These are phyloP conservation scores for Xestia sexstrigata DNA, from an alignment of 2,888 invertebrate genomes.

Conservation along the genomic window DNA sequence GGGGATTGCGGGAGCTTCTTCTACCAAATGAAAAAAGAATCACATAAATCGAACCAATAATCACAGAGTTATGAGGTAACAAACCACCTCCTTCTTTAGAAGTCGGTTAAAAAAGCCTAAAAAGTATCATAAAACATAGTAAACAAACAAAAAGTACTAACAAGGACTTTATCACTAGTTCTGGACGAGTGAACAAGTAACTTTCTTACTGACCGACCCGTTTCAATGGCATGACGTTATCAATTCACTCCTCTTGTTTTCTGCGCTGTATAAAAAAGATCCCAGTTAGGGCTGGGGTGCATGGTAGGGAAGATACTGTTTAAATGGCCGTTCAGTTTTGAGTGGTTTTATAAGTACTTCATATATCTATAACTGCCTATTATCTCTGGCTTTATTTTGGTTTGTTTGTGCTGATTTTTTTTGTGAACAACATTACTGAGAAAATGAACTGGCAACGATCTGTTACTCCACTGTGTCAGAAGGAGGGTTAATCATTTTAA, in stretches of 20 bases:
- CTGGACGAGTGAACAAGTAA: slow-evolving; percentile 52
- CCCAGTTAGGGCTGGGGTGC: slow-evolving; percentile 33
- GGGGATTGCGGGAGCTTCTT: no score
- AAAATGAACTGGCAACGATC: background rate
- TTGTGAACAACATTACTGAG: background rate
- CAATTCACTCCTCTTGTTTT: slow-evolving; percentile 66
- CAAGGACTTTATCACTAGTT: slow-evolving; percentile 59
- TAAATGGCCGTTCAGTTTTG: slow-evolving; percentile 16
- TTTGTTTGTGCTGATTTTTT: background rate
- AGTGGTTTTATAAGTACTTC: background rate
- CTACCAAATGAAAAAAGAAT: no score
- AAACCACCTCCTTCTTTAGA: no score
- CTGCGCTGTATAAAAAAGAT: slow-evolving; percentile 54
- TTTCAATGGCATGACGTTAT: slow-evolving; percentile 72
- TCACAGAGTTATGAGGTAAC: no score
- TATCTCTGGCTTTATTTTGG: background rate
- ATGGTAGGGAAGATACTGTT: slow-evolving; percentile 26
- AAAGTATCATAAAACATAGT: background rate
- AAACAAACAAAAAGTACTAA: slow-evolving; percentile 39
- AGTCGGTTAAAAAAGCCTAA: background rate
- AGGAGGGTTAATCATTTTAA: background rate
- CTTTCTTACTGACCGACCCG: slow-evolving; percentile 63
- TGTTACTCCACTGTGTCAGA: background rate
- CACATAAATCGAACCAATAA: no score
- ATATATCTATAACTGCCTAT: background rate